These are phyloP conservation scores for Rhizoglyphus robini DNA, from an alignment of 1,140 invertebrate genomes.

Conservation along the genomic window DNA sequence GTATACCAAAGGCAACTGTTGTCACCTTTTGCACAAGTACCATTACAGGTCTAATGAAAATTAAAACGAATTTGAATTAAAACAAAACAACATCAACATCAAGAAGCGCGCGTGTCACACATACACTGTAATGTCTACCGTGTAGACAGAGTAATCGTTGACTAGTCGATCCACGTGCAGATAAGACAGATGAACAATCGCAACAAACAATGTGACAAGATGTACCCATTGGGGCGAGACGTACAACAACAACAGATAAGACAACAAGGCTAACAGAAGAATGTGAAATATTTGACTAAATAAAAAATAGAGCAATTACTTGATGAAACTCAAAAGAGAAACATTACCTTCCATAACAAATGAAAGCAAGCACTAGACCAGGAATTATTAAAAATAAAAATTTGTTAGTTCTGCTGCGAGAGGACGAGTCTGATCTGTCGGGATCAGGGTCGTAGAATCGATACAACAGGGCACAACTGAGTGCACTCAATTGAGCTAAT, in stretches of 20 bases:
- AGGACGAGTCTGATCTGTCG: neutral
- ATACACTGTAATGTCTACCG: conserved; percentile 67
- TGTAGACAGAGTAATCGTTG: conserved; percentile 72
- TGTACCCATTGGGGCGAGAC: conserved; percentile 2
- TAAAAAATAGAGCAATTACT: neutral
- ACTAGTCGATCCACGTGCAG: conserved; percentile 72
- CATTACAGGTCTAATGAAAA: conserved; percentile 67
- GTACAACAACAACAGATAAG: neutral
- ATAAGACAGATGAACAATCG: conserved; percentile 65
- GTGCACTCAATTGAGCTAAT: neutral
- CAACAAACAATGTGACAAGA: conserved; percentile 39
- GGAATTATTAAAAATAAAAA: neutral
- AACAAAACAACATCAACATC: too few species aligned
- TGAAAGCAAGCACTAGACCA: neutral
- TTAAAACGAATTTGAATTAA: too few species aligned
- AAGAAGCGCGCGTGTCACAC: too few species aligned
- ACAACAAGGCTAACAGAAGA: neutral
- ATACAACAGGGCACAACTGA: neutral
- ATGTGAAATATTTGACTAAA: neutral
- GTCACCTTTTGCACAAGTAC: conserved; percentile 92
- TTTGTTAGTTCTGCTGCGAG: neutral
- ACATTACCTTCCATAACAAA: conserved; percentile 10
- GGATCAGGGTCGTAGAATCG: neutral
- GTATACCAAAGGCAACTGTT: conserved; percentile 72
- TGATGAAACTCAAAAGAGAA: neutral